Conservation (phyloP, 2,797 vertebrate genomes). For the Hylomyscus alleni region DNA sequence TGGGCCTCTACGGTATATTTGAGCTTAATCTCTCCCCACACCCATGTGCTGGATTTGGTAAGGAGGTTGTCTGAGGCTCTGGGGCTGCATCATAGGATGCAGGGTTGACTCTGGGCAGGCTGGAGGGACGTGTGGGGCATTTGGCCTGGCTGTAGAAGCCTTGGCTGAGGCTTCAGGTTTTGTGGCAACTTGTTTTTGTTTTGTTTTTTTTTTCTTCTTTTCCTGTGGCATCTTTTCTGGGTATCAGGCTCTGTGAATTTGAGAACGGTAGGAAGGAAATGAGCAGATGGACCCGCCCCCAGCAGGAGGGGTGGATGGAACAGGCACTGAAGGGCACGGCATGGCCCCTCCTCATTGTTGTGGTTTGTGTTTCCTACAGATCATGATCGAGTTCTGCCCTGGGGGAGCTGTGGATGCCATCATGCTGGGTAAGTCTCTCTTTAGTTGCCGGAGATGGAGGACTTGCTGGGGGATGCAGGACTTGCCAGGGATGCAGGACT, state of each 20-base stretch:
- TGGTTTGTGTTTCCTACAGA: slow-evolving; percentile 88
- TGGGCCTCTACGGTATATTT: background rate
- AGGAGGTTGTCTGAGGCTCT: background rate
- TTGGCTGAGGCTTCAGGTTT: background rate
- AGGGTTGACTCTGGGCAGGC: accelerated
- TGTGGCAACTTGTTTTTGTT: background rate
- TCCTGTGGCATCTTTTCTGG: background rate
- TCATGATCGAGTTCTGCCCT: slow-evolving; percentile 99
- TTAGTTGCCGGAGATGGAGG: accelerated
- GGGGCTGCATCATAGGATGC: background rate
- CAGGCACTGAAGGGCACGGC: background rate
- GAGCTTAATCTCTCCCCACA: background rate
- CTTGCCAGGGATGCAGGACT: too few relatives aligned
- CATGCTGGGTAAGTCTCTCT: slow-evolving; percentile 94
- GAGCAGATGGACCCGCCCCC: background rate
- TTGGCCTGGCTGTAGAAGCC: background rate
- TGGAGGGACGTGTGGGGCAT: accelerated
- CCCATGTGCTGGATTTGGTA: accelerated
- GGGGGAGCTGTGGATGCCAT: slow-evolving; percentile 97
- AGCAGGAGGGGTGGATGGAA: accelerated
- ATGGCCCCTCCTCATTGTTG: background rate
- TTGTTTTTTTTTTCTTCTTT: background rate
- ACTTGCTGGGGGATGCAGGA: accelerated
- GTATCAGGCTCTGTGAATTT: background rate
- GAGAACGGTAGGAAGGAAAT: background rate